Conservation (phyloP, 2,113 vertebrate genomes). For the Etheostoma spectabile region DNA sequence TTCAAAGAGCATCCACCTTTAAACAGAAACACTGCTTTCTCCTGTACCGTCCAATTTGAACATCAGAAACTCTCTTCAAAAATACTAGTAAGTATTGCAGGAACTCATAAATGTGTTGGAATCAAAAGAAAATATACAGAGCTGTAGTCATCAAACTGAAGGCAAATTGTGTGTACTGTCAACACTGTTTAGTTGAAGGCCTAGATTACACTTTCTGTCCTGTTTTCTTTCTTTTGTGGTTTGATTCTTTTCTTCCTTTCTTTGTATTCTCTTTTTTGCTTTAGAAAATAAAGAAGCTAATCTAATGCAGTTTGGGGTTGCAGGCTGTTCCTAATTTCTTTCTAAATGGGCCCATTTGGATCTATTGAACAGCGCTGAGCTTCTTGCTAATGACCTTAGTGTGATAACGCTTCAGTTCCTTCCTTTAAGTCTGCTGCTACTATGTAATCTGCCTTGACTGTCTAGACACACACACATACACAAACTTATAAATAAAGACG, state of each 20-base stretch:
- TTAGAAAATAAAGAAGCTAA: constrained; percentile 48
- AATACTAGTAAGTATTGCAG: background rate
- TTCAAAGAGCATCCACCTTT: constrained; percentile 34
- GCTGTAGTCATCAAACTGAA: background rate
- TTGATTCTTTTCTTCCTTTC: background rate
- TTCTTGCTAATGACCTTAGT: constrained; percentile 65
- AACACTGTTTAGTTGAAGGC: constrained; percentile 7
- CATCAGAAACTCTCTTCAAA: background rate
- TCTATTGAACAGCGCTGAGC: constrained; percentile 62
- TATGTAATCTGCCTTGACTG: constrained; percentile 23
- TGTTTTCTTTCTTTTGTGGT: background rate
- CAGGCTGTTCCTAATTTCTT: constrained; percentile 63
- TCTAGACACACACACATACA: constrained; percentile 31
- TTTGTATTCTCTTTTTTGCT: constrained; percentile 29
- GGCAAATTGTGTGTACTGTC: background rate
- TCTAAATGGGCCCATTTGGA: constrained; percentile 69
- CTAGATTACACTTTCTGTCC: background rate
- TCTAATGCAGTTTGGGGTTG: constrained; percentile 53
- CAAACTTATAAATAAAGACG: constrained; percentile 23
- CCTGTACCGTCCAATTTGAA: background rate
- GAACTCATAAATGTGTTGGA: background rate
- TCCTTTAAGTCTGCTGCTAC: constrained; percentile 42
- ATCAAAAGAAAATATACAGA: background rate
- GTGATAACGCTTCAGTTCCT: constrained; percentile 63
- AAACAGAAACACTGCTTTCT: constrained; percentile 23